A percentile compares a stretch with the other conserved stretches of the same genome.
phyloP scores from a whole-genome alignment of 2,888 invertebrate species.

The Drosophila neoperkinsi region DNA sequence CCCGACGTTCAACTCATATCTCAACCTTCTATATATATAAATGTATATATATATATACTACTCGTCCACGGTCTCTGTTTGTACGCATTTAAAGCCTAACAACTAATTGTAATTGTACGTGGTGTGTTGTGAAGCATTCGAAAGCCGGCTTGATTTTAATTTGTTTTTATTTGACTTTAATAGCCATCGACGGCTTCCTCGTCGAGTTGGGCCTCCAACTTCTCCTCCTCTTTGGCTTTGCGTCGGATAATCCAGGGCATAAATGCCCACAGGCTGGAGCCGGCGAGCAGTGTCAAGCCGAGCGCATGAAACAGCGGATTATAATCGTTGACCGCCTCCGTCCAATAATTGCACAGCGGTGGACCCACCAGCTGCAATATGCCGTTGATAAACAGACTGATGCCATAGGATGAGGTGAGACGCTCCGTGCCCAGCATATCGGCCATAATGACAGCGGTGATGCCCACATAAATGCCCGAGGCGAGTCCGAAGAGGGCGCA shows the following conservation, averaged over 20 bases:
- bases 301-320: slow-evolving; percentile 90
- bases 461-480: slow-evolving; percentile 93
- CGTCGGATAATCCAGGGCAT: slow-evolving; percentile 89
- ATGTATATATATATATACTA: not conserved
- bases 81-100: slow-evolving; percentile 67
- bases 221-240: slow-evolving; percentile 72
- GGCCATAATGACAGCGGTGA: slow-evolving; percentile 95
- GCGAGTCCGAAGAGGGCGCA: slow-evolving; percentile 93
- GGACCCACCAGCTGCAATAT: slow-evolving; percentile 93
- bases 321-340: slow-evolving; percentile 88
- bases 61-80: slow-evolving; percentile 38
- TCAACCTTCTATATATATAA: not conserved
- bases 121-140: slow-evolving; percentile 26
- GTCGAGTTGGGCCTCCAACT: slow-evolving; percentile 60
- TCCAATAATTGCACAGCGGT: slow-evolving; percentile 92
- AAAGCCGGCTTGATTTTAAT: slow-evolving; percentile 7
- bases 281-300: slow-evolving; percentile 90
- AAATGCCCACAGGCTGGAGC: slow-evolving; percentile 91
- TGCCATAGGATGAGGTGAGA: slow-evolving; percentile 94
- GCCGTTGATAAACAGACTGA: slow-evolving; percentile 93
- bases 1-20: slow-evolving; percentile 1
- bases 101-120: slow-evolving; percentile 73
- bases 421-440: slow-evolving; percentile 94
- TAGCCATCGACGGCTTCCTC: slow-evolving; percentile 66
- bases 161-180: slow-evolving; percentile 13